Conservation (phyloP, 2,888 invertebrate genomes). For the Coecobrya sp. region DNA sequence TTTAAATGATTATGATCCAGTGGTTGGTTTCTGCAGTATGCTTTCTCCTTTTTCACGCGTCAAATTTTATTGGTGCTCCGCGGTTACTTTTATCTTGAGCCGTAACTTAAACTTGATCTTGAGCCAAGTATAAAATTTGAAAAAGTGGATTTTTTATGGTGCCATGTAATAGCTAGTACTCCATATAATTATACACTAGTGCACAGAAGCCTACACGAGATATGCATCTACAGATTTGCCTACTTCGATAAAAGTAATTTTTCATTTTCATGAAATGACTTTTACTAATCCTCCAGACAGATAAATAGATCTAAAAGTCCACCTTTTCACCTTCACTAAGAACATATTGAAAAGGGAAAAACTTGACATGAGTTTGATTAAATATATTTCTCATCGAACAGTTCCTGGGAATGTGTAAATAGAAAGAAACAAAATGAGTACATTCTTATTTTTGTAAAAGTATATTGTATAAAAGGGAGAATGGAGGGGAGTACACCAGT, state of each 20-base stretch:
- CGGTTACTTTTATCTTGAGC: too few relatives aligned
- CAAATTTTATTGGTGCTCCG: background rate
- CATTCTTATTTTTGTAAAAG: too few relatives aligned
- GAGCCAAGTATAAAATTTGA: too few relatives aligned
- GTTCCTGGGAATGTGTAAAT: background rate
- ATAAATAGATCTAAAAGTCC: slow-evolving; percentile 50
- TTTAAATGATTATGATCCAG: too few relatives aligned
- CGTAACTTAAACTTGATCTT: too few relatives aligned
- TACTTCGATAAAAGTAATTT: slow-evolving; percentile 32
- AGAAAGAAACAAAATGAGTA: background rate
- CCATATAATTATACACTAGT: background rate
- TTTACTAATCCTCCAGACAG: slow-evolving; percentile 56
- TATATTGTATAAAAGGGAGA: slow-evolving; percentile 21
- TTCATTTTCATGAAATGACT: slow-evolving; percentile 42
- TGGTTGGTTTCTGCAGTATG: background rate
- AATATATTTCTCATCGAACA: slow-evolving; percentile 29
- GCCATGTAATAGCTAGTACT: too few relatives aligned
- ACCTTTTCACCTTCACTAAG: slow-evolving; percentile 45
- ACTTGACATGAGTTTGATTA: slow-evolving; percentile 65
- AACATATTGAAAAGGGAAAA: slow-evolving; percentile 29
- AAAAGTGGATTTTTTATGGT: too few relatives aligned
- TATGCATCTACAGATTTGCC: background rate
- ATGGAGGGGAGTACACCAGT: slow-evolving; percentile 59
- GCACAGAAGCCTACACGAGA: background rate
- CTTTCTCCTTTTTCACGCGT: slow-evolving; percentile 15